Evolutionary conservation across 2,113 vertebrate species (phyloP), one percentile per base, ranked within the genome.

Genomic region (Microtus ochrogaster): DNA sequence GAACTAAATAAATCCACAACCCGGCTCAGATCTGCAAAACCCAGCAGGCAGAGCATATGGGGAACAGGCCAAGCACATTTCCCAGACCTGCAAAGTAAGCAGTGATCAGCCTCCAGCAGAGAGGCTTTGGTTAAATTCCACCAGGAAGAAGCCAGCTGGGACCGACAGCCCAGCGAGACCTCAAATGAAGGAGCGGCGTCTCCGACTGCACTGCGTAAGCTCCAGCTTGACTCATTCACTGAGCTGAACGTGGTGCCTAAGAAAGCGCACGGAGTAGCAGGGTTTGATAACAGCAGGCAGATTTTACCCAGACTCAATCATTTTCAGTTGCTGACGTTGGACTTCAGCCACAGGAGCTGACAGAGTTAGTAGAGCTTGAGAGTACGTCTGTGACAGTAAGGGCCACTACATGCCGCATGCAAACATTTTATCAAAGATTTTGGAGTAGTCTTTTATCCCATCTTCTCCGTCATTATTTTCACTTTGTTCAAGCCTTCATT

Each of bases 1-100:
- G 98, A 98, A 11, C 96, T 97, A 97, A 98, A 98, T 96, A 98
- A 98, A 98, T 98, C 98, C 98, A 98, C 95, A 96, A 85, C 94
- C 96, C 96, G 98, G 97, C 97, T 98, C 97, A 96, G 97, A 97
- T 97, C 97, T 92, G 92, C 96, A 98, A 98, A 98, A 98, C 82
- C 74, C 93, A 97, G 93, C 94, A 97, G 97, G 97, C 90, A 89
- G 95, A 98, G 97, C 90, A 22, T 89, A 90, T 26, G 1, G 61
- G 79, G 22, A 93, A 72, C 39, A 78, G 96, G 95, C 96, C 92
- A 73, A 97, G 94, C 96, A 97, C 84, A 72, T 90, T 65, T 97
- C 89, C 78, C 85, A 96, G 92, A 97, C 49, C 94, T 90, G 87
- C 90, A 93, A 78, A 90, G 93, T 41, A 96, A 77, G 79, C 47